Evolutionary conservation across 2,113 vertebrate species (phyloP), one percentile per base, ranked within the genome.

Genomic region (Lepus europaeus): DNA sequence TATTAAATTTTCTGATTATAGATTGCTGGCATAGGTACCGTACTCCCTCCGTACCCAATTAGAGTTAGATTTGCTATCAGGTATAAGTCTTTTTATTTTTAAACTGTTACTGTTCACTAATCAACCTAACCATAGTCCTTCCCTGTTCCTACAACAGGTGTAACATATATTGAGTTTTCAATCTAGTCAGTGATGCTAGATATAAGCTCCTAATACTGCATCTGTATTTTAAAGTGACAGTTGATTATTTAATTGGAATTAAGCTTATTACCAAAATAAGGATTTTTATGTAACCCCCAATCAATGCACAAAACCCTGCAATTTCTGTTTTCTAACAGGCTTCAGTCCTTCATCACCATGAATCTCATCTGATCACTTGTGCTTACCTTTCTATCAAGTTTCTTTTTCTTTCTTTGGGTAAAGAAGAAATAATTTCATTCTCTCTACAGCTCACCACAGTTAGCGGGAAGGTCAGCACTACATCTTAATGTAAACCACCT

Each of bases 41-140:
- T 56, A 5, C 17, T 27, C 31, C 66, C 64, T 45, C 51, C 63
- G 14, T 51, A 19, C 4, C 66, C 59, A n/a, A 66, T 89, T 93
- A 95, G 78, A 79, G 84, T 91, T 83, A 69, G 76, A 87, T 69
- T 94, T 95, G 70, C n/a, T 91, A 27, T 31, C n/a, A 78, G 49
- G 5, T 89, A 23, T 87, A 16, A 84, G 77, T 93, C 17, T 84
- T 74, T 59, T 91, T 93, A 76, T 27, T 86, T 78, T 29, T 84
- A n/a, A 91, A 87, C 33, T 39, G 5, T 87, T 95, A 83, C 25
- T 20, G 36, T 86, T 92, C 33, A 53, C 22, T 86, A 59, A 33
- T 64, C 84, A 88, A 83, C 12, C n/a, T 94, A 77, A 51, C 70
- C 2, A 0, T 87, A 64, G 31, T 49, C n/a, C 69, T 76, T 9